Base-by-base conservation (phyloP, 2,113 vertebrate genomes). In the Burhinus oedicnemus region DNA sequence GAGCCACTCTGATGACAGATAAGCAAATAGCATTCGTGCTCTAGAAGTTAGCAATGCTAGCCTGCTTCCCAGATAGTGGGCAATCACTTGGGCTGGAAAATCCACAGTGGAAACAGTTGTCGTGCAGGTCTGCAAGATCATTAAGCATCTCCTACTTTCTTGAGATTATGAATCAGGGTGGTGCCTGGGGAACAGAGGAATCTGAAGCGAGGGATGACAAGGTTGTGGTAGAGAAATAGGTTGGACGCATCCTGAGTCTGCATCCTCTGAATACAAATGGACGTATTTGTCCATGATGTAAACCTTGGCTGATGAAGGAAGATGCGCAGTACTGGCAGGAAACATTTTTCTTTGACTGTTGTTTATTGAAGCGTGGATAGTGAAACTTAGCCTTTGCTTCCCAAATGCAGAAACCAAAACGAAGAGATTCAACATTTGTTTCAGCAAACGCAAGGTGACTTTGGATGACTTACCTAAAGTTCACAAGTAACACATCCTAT, bases 81-180 rank as follows among this genome's bases (percentile, higher is more conserved):
- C 62, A 61, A 51, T 82, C 93, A 55, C 14, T 21, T 75, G 84
- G 90, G 81, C 87, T 96, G 87, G 92, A 90, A 94, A 92, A 93
- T 77, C 87, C 75, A 65, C 87, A 70, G 36, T n/a, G 88, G 83
- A 93, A 72, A 88, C 52, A 60, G 70, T 26, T 79, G 84, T 57
- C 7, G 0, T 74, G 75, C 90, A 93, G 70, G 54, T 94, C 79
- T 91, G 92, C 54, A 72, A 83, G 93, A 90, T 93, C 82, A 94
- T 93, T 47, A 96, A 75, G 75, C 68, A 88, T 93, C 92, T 93
- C 70, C 44, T 80, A 9, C 92, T 96, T 96, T 97, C 85, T 5
- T 65, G 62, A 96, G 87, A 77, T 94, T 86, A 74, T 96, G 87
- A 95, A 95, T 96, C 82, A 96, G 96, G 95, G 96, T 83, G 93